Conservation (phyloP, 2,888 invertebrate species). For the Drosophila testacea region DNA sequence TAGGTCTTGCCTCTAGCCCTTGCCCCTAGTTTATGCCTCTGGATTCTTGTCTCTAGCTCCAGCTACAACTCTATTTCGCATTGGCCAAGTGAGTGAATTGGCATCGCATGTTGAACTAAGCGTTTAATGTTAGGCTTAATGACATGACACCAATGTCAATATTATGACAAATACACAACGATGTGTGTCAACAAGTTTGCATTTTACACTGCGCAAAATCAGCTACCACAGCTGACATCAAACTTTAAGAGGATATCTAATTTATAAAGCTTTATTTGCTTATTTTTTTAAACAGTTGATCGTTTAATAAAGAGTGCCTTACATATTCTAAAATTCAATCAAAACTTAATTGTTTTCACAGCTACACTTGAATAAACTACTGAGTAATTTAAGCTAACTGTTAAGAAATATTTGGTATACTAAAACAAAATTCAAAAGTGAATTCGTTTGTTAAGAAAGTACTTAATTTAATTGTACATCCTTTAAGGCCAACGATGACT, state of each 20-base stretch:
- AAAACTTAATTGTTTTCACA: too few relatives aligned
- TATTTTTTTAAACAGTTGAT: too few relatives aligned
- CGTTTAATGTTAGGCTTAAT: constrained; percentile 75
- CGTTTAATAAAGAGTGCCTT: too few relatives aligned
- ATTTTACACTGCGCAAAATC: constrained; percentile 46
- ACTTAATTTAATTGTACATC: too few relatives aligned
- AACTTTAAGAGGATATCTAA: not conserved
- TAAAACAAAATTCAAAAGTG: too few relatives aligned
- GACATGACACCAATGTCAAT: constrained; percentile 80
- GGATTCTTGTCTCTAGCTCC: not conserved
- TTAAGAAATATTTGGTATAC: too few relatives aligned
- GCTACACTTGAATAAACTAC: too few relatives aligned
- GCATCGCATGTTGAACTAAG: constrained; percentile 66
- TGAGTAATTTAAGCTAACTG: too few relatives aligned
- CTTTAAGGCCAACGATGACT: too few relatives aligned
- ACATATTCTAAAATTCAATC: too few relatives aligned
- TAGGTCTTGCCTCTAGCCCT: constrained; percentile 15
- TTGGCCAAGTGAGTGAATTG: constrained; percentile 29
- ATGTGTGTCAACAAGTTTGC: constrained; percentile 73
- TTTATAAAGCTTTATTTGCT: too few relatives aligned
- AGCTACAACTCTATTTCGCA: constrained; percentile 17
- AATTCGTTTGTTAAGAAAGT: too few relatives aligned
- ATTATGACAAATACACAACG: constrained; percentile 64
- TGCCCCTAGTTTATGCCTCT: not conserved
- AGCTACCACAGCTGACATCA: not conserved